These are phyloP conservation scores for Eupithecia pulchellata DNA, from an alignment of 2,888 invertebrate genomes.

Conservation along the genomic window DNA sequence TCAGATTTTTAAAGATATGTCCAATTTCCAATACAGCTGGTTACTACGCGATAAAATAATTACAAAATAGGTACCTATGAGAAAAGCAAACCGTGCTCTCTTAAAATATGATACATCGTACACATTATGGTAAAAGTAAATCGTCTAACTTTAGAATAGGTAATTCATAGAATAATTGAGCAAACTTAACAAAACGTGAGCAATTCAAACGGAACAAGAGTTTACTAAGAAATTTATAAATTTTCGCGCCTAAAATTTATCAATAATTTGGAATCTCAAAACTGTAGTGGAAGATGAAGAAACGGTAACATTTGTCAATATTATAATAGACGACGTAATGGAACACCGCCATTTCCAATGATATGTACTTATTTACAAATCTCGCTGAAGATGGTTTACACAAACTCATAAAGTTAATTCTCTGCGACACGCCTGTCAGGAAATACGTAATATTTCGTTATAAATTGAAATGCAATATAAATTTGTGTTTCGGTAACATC, in stretches of 20 bases:
- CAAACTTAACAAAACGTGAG: constrained; percentile 84
- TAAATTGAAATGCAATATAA: constrained; percentile 53
- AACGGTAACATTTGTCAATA: constrained; percentile 50
- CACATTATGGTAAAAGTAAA: constrained; percentile 67
- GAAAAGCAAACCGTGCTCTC: constrained; percentile 85
- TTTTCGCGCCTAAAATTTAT: constrained; percentile 24
- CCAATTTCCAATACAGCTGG: constrained; percentile 48
- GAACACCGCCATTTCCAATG: constrained; percentile 72
- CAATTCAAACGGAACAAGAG: constrained; percentile 68
- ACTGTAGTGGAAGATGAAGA: constrained; percentile 43
- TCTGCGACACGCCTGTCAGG: constrained; percentile 3
- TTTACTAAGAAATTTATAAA: constrained; percentile 38
- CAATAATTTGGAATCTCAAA: constrained; percentile 30
- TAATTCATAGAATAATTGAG: constrained; percentile 79
- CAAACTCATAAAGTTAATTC: constrained; percentile 37
- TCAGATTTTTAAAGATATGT: constrained; percentile 52
- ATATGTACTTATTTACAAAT: constrained; percentile 79
- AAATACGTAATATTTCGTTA: constrained; percentile 43
- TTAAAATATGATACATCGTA: constrained; percentile 75
- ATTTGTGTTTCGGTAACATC: constrained; percentile 41
- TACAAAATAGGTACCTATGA: constrained; percentile 74
- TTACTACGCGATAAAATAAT: constrained; percentile 58
- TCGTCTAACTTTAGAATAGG: constrained; percentile 67
- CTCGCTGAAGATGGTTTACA: constrained; percentile 54
- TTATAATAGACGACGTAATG: constrained; percentile 25